These are phyloP conservation scores for Yponomeuta evonymella DNA, from an alignment of 2,888 invertebrate species.

Conservation along the genomic window DNA sequence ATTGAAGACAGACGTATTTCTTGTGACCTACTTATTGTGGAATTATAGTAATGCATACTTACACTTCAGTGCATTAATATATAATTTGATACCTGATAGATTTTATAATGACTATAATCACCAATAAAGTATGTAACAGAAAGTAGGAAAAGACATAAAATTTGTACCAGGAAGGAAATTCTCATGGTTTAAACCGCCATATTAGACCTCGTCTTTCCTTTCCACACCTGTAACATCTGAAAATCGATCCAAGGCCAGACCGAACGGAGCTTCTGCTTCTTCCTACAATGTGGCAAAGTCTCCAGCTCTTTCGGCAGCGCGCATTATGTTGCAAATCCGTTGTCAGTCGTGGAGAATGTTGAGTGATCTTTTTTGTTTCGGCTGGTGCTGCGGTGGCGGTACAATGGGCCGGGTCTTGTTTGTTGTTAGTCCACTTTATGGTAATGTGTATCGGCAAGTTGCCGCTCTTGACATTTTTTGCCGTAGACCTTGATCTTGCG, in stretches of 20 bases:
- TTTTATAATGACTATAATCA: no score
- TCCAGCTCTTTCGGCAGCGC: constrained; percentile 14
- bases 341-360: constrained; percentile 64
- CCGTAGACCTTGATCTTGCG: neutral
- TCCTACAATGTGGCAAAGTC: constrained; percentile 18
- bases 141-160: no score
- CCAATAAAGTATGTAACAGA: no score
- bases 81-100: no score
- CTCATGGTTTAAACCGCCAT: no score
- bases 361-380: constrained; percentile 62
- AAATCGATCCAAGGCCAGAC: neutral
- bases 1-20: no score
- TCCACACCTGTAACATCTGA: no score
- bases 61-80: no score
- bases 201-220: no score
- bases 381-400: constrained; percentile 2
- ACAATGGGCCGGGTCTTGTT: neutral
- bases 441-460: neutral
- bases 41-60: no score
- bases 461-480: constrained; percentile 1
- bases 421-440: constrained; percentile 12
- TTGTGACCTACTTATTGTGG: no score
- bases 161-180: no score
- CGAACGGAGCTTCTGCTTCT: neutral
- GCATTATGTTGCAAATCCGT: constrained; percentile 46